These are phyloP conservation scores for Rhinopomastus cyanomelas DNA, from an alignment of 2,113 vertebrate genomes.

Conservation along the genomic window DNA sequence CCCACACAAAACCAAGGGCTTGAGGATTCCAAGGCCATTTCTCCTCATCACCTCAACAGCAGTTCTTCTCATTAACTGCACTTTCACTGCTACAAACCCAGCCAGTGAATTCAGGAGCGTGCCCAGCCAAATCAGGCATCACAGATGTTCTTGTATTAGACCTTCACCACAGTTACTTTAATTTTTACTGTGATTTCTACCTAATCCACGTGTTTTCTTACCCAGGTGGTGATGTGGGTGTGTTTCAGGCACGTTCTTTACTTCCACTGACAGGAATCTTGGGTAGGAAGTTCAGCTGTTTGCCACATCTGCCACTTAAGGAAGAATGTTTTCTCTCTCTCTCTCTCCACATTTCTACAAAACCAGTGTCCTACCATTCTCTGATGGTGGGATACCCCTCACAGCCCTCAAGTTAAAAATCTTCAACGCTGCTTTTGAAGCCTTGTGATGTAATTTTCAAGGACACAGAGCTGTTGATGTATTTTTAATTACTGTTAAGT, in stretches of 20 bases:
- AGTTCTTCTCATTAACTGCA: not conserved
- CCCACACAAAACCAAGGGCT: not conserved
- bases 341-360: not conserved
- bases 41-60: not conserved
- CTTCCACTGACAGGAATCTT: not conserved
- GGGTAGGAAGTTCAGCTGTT: not conserved
- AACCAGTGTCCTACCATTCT: not conserved
- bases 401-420: not conserved
- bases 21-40: not conserved
- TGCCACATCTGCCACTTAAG: not conserved
- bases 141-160: rapidly evolving
- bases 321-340: not conserved
- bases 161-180: not conserved
- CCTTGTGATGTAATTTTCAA: not conserved
- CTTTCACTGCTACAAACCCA: not conserved
- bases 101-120: not conserved
- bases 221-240: not conserved
- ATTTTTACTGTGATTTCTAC: not conserved
- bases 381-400: not conserved
- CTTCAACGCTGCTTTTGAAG: conserved; percentile 25
- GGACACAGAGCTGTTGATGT: not conserved
- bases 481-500: conserved; percentile 32
- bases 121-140: not conserved
- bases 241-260: not conserved
- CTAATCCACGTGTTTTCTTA: not conserved